phyloP scores from a whole-genome alignment of 2,888 invertebrate genomes.

The Timema podura region DNA sequence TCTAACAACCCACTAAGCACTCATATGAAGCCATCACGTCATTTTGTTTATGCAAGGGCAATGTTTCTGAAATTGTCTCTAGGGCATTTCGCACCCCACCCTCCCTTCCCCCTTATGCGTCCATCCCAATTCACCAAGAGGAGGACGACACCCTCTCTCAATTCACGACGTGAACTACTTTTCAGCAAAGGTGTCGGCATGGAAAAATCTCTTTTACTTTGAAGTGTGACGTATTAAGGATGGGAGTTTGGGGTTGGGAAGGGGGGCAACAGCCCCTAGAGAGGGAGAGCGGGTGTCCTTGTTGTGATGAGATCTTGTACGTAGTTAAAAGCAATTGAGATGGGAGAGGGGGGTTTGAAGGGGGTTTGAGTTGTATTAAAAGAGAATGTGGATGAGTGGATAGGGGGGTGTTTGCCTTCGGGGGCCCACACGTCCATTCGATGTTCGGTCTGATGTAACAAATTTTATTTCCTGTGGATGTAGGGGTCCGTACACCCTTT shows the following conservation, averaged over 20 bases:
- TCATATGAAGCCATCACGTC: conserved; percentile 14
- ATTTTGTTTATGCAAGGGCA: conserved; percentile 16
- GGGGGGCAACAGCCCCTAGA: conserved; percentile 5
- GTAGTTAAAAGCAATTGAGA: conserved; percentile 24
- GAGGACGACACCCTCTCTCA: neutral
- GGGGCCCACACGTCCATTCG: conserved; percentile 24
- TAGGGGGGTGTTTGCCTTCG: conserved; percentile 15
- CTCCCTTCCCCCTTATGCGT: no score
- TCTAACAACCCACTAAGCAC: conserved; percentile 12
- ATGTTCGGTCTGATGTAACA: conserved; percentile 27
- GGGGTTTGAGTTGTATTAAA: conserved; percentile 19
- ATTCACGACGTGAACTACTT: conserved; percentile 16
- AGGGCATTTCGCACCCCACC: neutral
- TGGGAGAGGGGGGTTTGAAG: neutral
- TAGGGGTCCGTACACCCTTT: no score
- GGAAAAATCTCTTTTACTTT: conserved; percentile 26
- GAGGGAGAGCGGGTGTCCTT: conserved; percentile 14
- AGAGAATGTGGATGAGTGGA: conserved; percentile 19
- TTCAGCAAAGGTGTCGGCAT: conserved; percentile 28
- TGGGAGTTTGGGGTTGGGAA: neutral
- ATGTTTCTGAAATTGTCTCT: conserved; percentile 13
- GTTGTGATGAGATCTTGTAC: conserved; percentile 26
- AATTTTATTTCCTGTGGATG: conserved; percentile 20
- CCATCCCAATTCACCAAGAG: no score
- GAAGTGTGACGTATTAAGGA: conserved; percentile 19